Evolutionary conservation across 1,140 invertebrate genomes (phyloP).

Genomic region (Oryctes rhinoceros): DNA sequence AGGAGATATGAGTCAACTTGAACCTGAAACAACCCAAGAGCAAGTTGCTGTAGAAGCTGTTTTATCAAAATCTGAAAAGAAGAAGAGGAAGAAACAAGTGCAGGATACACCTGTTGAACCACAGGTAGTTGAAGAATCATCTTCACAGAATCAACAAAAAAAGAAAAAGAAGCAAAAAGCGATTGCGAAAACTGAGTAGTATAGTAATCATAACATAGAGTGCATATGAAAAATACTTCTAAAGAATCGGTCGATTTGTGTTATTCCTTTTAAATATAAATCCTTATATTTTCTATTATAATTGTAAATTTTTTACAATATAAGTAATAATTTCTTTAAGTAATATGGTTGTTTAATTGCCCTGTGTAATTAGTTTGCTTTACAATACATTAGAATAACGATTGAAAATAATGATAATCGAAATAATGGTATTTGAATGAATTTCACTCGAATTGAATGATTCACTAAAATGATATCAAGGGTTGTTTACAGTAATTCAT

Average conservation of each 20-base stretch:
- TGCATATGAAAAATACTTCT: slow-evolving; percentile 2
- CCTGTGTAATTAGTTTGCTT: slow-evolving; percentile 68
- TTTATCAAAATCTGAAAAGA: slow-evolving; percentile 50
- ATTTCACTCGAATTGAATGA: too few species aligned
- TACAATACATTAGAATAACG: slow-evolving; percentile 78
- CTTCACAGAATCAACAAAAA: slow-evolving; percentile 41
- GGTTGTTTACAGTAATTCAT: too few species aligned
- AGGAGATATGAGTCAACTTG: slow-evolving; percentile 39
- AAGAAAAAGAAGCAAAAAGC: slow-evolving; percentile 46
- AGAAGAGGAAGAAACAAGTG: slow-evolving; percentile 60
- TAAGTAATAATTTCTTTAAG: slow-evolving; percentile 27
- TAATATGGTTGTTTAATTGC: slow-evolving; percentile 23
- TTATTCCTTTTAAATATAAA: background rate
- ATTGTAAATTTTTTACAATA: slow-evolving; percentile 23
- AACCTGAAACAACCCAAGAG: slow-evolving; percentile 43
- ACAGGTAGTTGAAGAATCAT: slow-evolving; percentile 41
- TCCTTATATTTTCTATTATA: background rate
- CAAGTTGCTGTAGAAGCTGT: slow-evolving; percentile 46
- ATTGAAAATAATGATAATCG: too few species aligned
- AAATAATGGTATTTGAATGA: too few species aligned
- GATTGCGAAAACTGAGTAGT: slow-evolving; percentile 44
- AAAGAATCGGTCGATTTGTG: background rate
- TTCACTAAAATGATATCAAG: too few species aligned
- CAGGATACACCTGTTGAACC: slow-evolving; percentile 42
- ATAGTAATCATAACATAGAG: too few species aligned